Evolutionary conservation across 2,797 vertebrate species (phyloP).

Genomic region (Podarcis siculus): DNA sequence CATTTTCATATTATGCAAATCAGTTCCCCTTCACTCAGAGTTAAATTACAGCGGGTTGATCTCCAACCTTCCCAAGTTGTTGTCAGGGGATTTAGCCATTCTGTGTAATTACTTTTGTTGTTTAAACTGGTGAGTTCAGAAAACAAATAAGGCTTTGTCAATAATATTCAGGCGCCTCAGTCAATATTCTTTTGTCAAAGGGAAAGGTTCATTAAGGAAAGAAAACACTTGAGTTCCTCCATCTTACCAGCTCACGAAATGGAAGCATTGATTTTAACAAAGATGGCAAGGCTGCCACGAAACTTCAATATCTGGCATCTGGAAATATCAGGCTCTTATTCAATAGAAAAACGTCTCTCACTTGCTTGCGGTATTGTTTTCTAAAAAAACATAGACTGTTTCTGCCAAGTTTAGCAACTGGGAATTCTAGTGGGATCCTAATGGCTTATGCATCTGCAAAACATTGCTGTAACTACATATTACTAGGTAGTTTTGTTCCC

Average conservation of each 20-base stretch:
- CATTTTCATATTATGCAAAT: slow-evolving; percentile 18
- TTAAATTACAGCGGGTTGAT: background rate
- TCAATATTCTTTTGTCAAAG: slow-evolving; percentile 35
- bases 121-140: slow-evolving; percentile 11
- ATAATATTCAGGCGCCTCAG: slow-evolving; percentile 22
- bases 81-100: slow-evolving; percentile 12
- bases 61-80: background rate
- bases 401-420: background rate
- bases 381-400: background rate
- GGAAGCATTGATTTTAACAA: slow-evolving; percentile 21
- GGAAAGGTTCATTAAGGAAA: slow-evolving; percentile 14
- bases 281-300: slow-evolving; percentile 3
- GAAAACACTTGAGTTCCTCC: slow-evolving; percentile 1
- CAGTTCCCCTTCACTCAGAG: background rate
- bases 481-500: accelerated
- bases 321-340: background rate
- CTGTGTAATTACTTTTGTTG: slow-evolving; percentile 26
- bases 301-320: background rate
- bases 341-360: background rate
- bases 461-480: background rate
- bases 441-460: background rate
- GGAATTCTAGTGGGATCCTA: background rate
- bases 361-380: background rate
- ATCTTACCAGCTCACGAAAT: background rate
- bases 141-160: slow-evolving; percentile 18